These are phyloP conservation scores for Drosophila sp. DNA, from an alignment of 1,140 invertebrate species.

Conservation along the genomic window DNA sequence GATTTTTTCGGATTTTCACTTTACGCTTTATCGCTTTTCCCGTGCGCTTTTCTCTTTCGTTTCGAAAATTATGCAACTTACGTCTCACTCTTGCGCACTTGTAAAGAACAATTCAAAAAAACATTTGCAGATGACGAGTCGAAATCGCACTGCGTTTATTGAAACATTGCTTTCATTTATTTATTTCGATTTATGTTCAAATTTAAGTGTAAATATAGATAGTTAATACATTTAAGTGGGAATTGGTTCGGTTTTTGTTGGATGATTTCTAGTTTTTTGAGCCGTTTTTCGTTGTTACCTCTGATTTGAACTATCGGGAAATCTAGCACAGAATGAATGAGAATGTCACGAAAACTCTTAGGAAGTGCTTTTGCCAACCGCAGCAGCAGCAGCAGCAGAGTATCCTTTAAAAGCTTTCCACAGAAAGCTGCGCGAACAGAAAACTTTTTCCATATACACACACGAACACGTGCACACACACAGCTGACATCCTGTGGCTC, in stretches of 20 bases:
- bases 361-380: constrained; percentile 65
- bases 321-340: constrained; percentile 81
- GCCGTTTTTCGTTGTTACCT: constrained; percentile 61
- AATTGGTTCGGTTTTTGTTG: constrained; percentile 33
- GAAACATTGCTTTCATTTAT: constrained; percentile 9
- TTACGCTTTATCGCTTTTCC: constrained; percentile 10
- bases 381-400: constrained; percentile 23
- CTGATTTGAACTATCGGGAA: constrained; percentile 84
- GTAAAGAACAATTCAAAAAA: constrained; percentile 44
- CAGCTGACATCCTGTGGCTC: constrained; percentile 23
- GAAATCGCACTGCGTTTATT: constrained; percentile 1
- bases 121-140: constrained; percentile 10
- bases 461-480: constrained; percentile 13
- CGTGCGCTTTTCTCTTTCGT: constrained; percentile 18
- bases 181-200: constrained; percentile 9
- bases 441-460: constrained; percentile 18
- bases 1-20: background rate
- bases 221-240: constrained; percentile 15
- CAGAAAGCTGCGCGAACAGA: constrained; percentile 31
- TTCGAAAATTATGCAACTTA: constrained; percentile 76
- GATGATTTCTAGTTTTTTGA: constrained; percentile 25
- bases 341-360: constrained; percentile 66
- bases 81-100: constrained; percentile 76
- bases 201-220: background rate
- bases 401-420: constrained; percentile 62